Base-by-base conservation (phyloP, 2,797 vertebrate species). In the Lates japonicus region DNA sequence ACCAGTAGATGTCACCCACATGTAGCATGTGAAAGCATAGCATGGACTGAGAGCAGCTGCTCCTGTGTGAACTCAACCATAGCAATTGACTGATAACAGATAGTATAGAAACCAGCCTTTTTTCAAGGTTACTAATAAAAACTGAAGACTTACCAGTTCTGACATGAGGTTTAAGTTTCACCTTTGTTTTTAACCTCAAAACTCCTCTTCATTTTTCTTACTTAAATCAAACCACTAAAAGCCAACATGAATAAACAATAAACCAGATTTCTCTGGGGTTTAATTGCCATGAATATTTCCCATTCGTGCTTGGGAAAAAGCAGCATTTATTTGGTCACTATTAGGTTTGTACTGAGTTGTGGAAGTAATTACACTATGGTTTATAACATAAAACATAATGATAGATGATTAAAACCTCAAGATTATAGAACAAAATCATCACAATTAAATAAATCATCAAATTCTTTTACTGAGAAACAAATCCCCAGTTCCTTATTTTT, bases 1-100 rank as follows among this genome's bases (percentile, higher is more conserved):
- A 29, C 91, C 93, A 90, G 55, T 83, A 94, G 93, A 86, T 92
- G 93, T 87, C 93, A 25, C 77, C 76, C 81, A 71, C 33, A 35
- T 49, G 54, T 35, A 77, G 61, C 9, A 19, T 29, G 6, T 70
- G 13, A 78, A 63, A 46, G 2, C 39, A 17, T 29, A 29, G 25
- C n/a, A 42, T 4, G 8, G 0, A 9, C 17, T 12, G 13, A 74
- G 12, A 20, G 0, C 7, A 2, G 1, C 39, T 58, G 70, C 37
- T 68, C n/a, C 19, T 70, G 71, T 20, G 29, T 61, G 17, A 85
- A 74, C 39, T 63, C 41, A 46, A 35, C 48, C 59, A 29, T 9
- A 10, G 25, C 22, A n/a, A 9, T 13, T 49, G 5, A 61, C 8
- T 70, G 60, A 22, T 22, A 12, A 46, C 63, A 29, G 25, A 29